Evolutionary conservation across 2,888 invertebrate species (phyloP), one percentile per base, ranked within the genome.

Genomic region (Sesia apiformis): DNA sequence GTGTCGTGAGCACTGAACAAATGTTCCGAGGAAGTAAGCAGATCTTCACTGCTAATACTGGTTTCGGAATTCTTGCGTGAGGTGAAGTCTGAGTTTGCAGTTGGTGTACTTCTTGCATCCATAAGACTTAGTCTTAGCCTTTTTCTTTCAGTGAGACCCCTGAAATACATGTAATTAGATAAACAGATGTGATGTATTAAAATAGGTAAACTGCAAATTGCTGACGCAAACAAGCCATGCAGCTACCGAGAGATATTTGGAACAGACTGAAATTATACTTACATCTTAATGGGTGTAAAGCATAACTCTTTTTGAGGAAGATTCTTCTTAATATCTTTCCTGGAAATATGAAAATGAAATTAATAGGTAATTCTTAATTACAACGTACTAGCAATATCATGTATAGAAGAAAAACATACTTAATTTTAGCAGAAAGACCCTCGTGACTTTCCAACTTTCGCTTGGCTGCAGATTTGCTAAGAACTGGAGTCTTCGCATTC

Each of bases 361-460:
- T 4, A 57, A 54, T 54, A 55, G 43, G 4, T 42, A 42, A 50
- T 51, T 39, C 46, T 60, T 38, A 7, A 42, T 40, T 40, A 62
- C 38, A 56, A 38, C 7, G 4, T 46, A 46, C 4, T 8, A 46
- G 4, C 4, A 7, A 46, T 1, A 8, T 46, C 8, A 4, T 46
- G 3, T n/a, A 43, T 43, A 46, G 23, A 4, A 7, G 4, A 46
- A 4, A 40, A 53, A 64, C 80, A 69, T 61, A 94, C 95, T 93
- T 94, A 69, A 93, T 94, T 79, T 94, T 94, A 8, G 90, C 84
- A 68, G 92, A 93, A 67, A 93, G 86, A 41, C 92, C 91, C 58
- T 88, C 90, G 46, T 84, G 76, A 7, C 84, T 70, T 58, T 93
- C 93, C 38, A 78, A 90, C 78, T 93, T 94, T 54, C 94, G 85